Evolutionary conservation across 2,113 vertebrate genomes (phyloP).

Genomic region (Picathartes gymnocephalus): DNA sequence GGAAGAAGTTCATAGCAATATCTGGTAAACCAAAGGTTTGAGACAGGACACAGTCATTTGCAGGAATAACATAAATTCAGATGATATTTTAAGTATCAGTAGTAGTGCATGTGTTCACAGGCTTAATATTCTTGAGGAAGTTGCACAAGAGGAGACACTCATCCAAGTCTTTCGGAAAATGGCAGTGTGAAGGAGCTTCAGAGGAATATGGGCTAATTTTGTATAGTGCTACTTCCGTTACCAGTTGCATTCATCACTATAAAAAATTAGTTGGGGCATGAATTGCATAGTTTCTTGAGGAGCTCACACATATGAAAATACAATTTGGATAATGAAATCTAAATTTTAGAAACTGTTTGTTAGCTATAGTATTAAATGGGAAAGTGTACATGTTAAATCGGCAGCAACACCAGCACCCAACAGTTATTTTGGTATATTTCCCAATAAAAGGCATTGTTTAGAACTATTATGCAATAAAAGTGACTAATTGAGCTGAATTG

Average conservation of each 20-base stretch:
- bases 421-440: neutral
- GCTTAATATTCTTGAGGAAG: constrained; percentile 43
- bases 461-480: neutral
- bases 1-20: neutral
- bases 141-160: constrained; percentile 28
- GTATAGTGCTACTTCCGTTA: constrained; percentile 45
- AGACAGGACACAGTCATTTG: neutral
- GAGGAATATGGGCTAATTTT: constrained; percentile 47
- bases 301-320: neutral
- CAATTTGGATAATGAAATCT: constrained; percentile 3
- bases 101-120: constrained; percentile 22
- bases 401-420: neutral
- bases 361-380: neutral
- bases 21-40: neutral
- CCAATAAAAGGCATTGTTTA: neutral
- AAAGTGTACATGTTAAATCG: neutral
- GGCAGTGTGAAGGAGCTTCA: constrained; percentile 33
- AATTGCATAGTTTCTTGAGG: constrained; percentile 43
- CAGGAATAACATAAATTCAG: constrained; percentile 23
- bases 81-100: constrained; percentile 42
- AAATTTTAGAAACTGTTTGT: neutral
- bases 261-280: constrained; percentile 41
- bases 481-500: neutral
- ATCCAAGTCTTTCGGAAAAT: constrained; percentile 42
- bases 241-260: constrained; percentile 41